Evolutionary conservation across 1,140 invertebrate species (phyloP), one percentile per base, ranked within the genome.

Genomic region (Apocrypta bakeri): DNA sequence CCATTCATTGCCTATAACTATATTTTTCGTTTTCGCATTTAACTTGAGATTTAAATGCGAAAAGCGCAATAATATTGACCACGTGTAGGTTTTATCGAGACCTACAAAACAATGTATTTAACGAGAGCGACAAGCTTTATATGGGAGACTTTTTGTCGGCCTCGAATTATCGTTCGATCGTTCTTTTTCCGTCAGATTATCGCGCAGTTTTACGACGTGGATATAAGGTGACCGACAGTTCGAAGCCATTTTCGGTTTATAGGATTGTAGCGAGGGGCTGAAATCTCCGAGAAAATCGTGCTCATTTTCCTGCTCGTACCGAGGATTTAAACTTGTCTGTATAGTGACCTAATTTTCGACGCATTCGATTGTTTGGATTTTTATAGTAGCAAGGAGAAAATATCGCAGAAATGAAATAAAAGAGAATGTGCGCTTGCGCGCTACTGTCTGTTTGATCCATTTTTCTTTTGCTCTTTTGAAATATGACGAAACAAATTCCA

Each of bases 161-260:
- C 48, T 66, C 63, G 63, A 66, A 66, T 66, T 66, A 27, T 66
- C 27, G 63, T 14, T 6, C 8, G 63, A 64, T 25, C 1, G 25
- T 29, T 27, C 25, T 17, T 66, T 66, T 66, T 27, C n/a, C 48
- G 17, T 56, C 63, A 66, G 63, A 66, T 29, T 66, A 66, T 66
- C 63, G 63, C 63, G 63, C 11, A 27, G 63, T 29, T 66, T 66
- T 66, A 66, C 24, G 24, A 29, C 24, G 27, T 9, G 63, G 63
- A 66, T 66, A n/a, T n/a, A 66, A 66, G 63, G 63, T 66, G 63
- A 66, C 63, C 63, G 63, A 66, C n/a, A 24, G 63, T 25, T 66
- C 27, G 6, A 29, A 21, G 63, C 63, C 24, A 24, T 66, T 66
- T 29, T 66, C 63, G 63, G 24, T 66, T 66, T 66, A 66, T 66